phyloP scores from a whole-genome alignment of 1,140 invertebrate species.

The Panagrolaimus sp. region DNA sequence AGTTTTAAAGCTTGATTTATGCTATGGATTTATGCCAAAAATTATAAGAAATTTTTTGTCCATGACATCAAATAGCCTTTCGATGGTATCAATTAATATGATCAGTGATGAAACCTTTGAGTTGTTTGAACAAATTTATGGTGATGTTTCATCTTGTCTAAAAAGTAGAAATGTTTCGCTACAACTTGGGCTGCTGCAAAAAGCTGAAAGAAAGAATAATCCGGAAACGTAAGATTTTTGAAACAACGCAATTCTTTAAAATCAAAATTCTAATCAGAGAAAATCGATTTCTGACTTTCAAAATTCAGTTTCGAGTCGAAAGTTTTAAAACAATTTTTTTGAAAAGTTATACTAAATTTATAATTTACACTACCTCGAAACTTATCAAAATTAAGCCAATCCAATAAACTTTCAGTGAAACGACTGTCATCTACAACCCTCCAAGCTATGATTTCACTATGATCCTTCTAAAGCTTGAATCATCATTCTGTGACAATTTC shows the following conservation, averaged over 20 bases:
- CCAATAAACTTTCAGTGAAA: neutral
- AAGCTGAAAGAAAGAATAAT: neutral
- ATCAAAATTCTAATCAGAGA: too few species aligned
- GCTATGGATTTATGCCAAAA: slow-evolving; percentile 3
- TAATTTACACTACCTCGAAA: too few species aligned
- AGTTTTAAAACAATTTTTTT: too few species aligned
- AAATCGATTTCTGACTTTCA: too few species aligned
- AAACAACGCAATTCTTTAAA: too few species aligned
- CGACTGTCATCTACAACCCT: neutral
- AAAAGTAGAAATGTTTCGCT: neutral
- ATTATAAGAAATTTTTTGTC: neutral
- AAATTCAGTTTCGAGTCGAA: too few species aligned
- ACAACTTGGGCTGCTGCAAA: slow-evolving; percentile 8
- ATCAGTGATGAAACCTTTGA: neutral
- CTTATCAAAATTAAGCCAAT: too few species aligned
- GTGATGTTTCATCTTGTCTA: neutral
- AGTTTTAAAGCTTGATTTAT: slow-evolving; percentile 8
- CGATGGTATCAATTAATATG: neutral
- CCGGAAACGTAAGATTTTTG: neutral
- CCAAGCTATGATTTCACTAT: neutral
- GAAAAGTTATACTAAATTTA: too few species aligned
- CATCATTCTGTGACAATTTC: neutral
- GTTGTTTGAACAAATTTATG: slow-evolving; percentile 2
- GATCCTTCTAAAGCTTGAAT: slow-evolving; percentile 9
- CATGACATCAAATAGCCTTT: neutral